phyloP scores from a whole-genome alignment of 2,888 invertebrate species.

The Subacronicta megacephala region DNA sequence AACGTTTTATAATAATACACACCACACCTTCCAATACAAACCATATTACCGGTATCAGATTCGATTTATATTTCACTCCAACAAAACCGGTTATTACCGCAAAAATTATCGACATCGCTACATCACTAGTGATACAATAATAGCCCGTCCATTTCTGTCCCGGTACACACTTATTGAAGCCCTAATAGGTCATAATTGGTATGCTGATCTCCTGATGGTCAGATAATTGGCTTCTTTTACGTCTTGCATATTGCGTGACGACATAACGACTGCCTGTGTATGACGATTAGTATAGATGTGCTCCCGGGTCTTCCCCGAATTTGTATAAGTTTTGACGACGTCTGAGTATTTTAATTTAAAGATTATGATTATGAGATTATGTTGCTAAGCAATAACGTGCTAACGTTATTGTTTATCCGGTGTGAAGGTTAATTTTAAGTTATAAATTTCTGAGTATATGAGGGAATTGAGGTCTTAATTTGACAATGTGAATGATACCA shows the following conservation, averaged over 20 bases:
- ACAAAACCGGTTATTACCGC: slow-evolving; percentile 35
- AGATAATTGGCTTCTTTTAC: slow-evolving; percentile 32
- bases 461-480: too few relatives aligned
- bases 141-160: slow-evolving; percentile 29
- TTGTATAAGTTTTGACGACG: background rate
- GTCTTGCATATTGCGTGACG: slow-evolving; percentile 6
- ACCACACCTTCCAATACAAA: too few relatives aligned
- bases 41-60: too few relatives aligned
- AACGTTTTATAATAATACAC: too few relatives aligned
- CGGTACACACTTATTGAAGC: slow-evolving; percentile 20
- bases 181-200: slow-evolving; percentile 38
- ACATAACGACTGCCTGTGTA: slow-evolving; percentile 1
- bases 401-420: too few relatives aligned
- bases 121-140: slow-evolving; percentile 43
- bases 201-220: slow-evolving; percentile 21
- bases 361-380: too few relatives aligned
- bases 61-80: background rate
- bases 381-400: too few relatives aligned
- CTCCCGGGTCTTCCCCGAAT: background rate
- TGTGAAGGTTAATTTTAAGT: too few relatives aligned
- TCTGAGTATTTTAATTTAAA: background rate
- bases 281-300: background rate
- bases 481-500: too few relatives aligned
- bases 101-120: slow-evolving; percentile 31
- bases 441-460: too few relatives aligned